phyloP scores from a whole-genome alignment of 2,113 vertebrate species.

The Cynopterus brachyotis region DNA sequence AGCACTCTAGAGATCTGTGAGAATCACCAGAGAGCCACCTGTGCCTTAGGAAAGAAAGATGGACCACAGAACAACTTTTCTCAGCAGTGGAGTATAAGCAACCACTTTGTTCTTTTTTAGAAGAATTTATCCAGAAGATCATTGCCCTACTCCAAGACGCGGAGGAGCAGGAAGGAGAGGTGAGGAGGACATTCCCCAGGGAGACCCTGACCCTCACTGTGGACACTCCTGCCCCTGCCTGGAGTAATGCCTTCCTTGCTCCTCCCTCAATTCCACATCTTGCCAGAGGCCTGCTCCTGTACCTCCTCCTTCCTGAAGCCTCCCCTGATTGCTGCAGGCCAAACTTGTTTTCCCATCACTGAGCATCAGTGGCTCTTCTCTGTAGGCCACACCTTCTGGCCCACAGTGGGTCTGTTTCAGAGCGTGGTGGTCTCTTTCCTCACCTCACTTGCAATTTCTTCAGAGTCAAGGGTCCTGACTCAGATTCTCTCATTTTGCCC shows the following conservation, averaged over 20 bases:
- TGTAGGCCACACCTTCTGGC: background rate
- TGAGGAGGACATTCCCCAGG: background rate
- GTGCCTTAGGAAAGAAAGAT: background rate
- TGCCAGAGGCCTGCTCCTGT: background rate
- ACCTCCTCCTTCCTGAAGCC: background rate
- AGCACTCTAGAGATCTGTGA: background rate
- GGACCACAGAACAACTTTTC: background rate
- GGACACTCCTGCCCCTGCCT: background rate
- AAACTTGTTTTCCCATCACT: background rate
- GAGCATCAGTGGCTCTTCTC: background rate
- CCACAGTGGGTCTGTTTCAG: background rate
- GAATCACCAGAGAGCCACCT: background rate
- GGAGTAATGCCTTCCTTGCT: background rate
- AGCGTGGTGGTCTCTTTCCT: background rate
- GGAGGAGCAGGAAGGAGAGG: background rate
- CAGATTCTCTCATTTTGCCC: background rate
- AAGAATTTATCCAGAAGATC: constrained; percentile 61
- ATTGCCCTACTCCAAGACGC: constrained; percentile 5
- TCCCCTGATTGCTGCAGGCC: background rate
- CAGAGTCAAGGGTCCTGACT: background rate
- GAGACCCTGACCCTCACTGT: background rate
- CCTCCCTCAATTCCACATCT: background rate
- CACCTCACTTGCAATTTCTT: background rate
- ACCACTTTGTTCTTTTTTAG: background rate
- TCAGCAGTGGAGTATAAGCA: background rate